Percentiles rank a stretch among this genome's conserved stretches.
Evolutionary conservation across 2,888 invertebrate genomes (phyloP).

Genomic region (Epinotia bilunana): DNA sequence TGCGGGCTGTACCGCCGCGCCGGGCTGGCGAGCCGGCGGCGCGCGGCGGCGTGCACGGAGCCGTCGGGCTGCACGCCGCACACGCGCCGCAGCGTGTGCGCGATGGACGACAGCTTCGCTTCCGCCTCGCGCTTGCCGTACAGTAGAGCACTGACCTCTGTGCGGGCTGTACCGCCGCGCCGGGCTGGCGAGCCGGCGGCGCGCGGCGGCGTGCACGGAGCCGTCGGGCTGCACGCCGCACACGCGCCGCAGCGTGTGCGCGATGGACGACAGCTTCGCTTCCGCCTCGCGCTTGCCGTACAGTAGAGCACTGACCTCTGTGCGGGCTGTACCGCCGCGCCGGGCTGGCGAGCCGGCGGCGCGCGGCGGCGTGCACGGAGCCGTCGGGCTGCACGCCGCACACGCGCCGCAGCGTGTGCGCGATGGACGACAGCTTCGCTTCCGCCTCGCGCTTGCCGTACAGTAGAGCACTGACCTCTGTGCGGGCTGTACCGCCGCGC

Average conservation of each 20-base stretch:
- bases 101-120: too few relatives aligned
- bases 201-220: too few relatives aligned
- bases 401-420: conserved; percentile 4
- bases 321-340: conserved; percentile 92
- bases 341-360: conserved; percentile 90
- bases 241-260: conserved; percentile 89
- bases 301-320: conserved; percentile 48
- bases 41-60: conserved; percentile 24
- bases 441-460: too few relatives aligned
- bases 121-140: too few relatives aligned
- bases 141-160: too few relatives aligned
- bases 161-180: too few relatives aligned
- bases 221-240: conserved; percentile 55
- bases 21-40: conserved; percentile 26
- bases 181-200: too few relatives aligned
- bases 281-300: conserved; percentile 85
- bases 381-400: conserved; percentile 6
- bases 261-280: conserved; percentile 86
- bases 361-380: conserved; percentile 85
- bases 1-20: conserved; percentile 15
- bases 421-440: not conserved
- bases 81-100: too few relatives aligned
- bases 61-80: not conserved
- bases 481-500: conserved; percentile 92
- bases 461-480: conserved; percentile 59